These are phyloP conservation scores for Drosophila phalerata DNA, from an alignment of 2,888 invertebrate genomes.

Conservation along the genomic window DNA sequence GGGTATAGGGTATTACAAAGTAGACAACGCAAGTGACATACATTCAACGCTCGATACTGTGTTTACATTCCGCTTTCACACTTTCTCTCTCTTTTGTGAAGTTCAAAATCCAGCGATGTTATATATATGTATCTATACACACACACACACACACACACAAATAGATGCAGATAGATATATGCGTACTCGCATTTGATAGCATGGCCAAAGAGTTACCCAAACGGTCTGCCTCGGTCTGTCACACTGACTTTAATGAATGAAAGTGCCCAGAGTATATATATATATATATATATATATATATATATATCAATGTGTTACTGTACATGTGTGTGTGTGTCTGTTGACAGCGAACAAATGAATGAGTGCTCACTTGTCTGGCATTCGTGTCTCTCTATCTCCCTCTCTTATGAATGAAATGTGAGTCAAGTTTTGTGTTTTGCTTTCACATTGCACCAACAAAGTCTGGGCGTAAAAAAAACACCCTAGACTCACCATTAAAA, in stretches of 20 bases:
- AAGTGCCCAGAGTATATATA: constrained; percentile 48
- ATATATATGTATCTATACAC: not conserved
- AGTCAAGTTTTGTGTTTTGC: constrained; percentile 52
- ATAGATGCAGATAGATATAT: constrained; percentile 15
- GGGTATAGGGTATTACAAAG: not conserved
- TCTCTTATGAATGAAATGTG: constrained; percentile 60
- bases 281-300: constrained; percentile 39
- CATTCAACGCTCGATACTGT: constrained; percentile 34
- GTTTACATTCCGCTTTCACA: constrained; percentile 35
- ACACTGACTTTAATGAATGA: constrained; percentile 66
- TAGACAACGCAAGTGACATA: constrained; percentile 44
- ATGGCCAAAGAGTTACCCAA: constrained; percentile 46
- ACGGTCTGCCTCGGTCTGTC: constrained; percentile 41
- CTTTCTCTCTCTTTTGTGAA: constrained; percentile 28
- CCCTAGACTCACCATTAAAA: not conserved
- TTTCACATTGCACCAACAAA: constrained; percentile 26
- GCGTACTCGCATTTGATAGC: constrained; percentile 22
- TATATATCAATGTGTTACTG: constrained; percentile 38
- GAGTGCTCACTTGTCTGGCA: constrained; percentile 43
- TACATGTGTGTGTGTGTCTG: constrained; percentile 17
- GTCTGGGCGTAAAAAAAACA: not conserved
- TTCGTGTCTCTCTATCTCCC: constrained; percentile 20
- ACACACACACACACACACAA: not conserved
- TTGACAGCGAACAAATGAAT: constrained; percentile 36
- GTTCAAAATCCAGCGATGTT: constrained; percentile 38